Percentiles rank a stretch among this genome's conserved stretches.
These are phyloP conservation scores for Okamejei kenojei DNA, from an alignment of 2,797 vertebrate species.

Conservation along the genomic window DNA sequence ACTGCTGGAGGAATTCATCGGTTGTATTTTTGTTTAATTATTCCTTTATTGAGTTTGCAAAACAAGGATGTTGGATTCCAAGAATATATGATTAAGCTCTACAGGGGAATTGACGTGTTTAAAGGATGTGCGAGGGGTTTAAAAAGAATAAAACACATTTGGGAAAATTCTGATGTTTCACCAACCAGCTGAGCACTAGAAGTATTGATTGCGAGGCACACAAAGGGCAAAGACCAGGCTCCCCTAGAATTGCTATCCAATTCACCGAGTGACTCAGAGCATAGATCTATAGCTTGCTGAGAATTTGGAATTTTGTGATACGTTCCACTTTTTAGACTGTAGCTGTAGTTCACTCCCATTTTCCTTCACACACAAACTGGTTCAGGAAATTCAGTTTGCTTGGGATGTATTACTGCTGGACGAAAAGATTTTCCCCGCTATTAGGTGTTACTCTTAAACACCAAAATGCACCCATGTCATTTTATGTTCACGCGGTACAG, in stretches of 20 bases:
- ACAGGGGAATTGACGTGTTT: background rate
- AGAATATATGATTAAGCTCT: background rate
- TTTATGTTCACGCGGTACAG: no score
- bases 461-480: no score
- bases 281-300: background rate
- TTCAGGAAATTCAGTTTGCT: background rate
- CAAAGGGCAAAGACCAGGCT: background rate
- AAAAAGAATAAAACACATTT: background rate
- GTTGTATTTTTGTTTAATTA: no score
- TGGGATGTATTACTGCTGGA: no score
- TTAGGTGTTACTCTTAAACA: no score
- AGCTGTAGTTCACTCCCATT: background rate
- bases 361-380: background rate
- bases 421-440: no score
- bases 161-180: background rate
- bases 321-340: background rate
- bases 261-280: background rate
- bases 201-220: background rate
- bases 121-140: background rate
- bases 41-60: background rate
- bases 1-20: no score
- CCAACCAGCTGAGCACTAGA: background rate
- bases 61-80: background rate
- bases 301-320: conserved; percentile 5
- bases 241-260: background rate